Evolutionary conservation across 2,113 vertebrate species (phyloP).

Genomic region (Hassar affinis): DNA sequence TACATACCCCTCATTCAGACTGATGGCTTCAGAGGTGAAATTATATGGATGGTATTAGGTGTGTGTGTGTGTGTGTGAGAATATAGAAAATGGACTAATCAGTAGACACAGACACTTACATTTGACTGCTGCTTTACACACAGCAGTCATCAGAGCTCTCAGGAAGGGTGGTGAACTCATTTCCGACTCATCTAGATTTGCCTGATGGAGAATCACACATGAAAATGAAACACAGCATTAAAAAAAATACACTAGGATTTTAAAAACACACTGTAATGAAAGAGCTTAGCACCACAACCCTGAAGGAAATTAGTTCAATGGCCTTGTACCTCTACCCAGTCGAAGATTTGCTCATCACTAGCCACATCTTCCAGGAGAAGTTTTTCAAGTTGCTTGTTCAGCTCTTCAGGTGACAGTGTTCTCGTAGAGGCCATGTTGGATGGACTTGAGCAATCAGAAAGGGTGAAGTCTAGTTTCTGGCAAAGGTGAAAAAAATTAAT

Average conservation of each 20-base stretch:
- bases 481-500: neutral
- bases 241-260: neutral
- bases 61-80: neutral
- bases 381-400: constrained; percentile 87
- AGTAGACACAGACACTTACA: constrained; percentile 70
- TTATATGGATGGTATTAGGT: neutral
- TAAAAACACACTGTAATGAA: neutral
- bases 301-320: neutral
- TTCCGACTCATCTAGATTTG: constrained; percentile 91
- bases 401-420: constrained; percentile 84
- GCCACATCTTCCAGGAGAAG: constrained; percentile 93
- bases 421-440: constrained; percentile 81
- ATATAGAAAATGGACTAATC: neutral
- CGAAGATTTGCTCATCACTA: constrained; percentile 96
- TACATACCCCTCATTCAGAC: neutral
- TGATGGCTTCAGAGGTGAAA: neutral
- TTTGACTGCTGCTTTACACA: constrained; percentile 96
- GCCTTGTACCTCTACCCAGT: constrained; percentile 91
- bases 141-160: constrained; percentile 97
- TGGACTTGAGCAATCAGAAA: constrained; percentile 79
- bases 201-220: constrained; percentile 70
- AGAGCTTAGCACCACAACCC: neutral
- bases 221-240: neutral
- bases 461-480: constrained; percentile 90
- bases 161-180: constrained; percentile 97